A percentile compares a stretch with the other conserved stretches of the same genome.
Evolutionary conservation across 1,140 invertebrate genomes (phyloP).

Genomic region (Drosophila auraria): DNA sequence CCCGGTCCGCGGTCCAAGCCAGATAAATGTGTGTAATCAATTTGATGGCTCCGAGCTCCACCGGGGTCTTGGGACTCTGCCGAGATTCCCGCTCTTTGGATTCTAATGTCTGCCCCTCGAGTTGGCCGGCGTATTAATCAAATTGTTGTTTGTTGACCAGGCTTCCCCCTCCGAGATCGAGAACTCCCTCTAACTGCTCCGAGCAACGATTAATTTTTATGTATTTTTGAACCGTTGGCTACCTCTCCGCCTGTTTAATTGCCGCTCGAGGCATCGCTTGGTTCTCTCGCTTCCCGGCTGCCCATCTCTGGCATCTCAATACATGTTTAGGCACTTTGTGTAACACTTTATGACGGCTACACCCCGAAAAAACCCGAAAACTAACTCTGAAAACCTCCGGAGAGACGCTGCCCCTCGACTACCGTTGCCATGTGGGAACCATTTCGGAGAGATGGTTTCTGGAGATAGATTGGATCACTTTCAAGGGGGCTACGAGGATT

Average conservation of each 20-base stretch:
- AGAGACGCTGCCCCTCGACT: slow-evolving; percentile 39
- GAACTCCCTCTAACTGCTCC: slow-evolving; percentile 4
- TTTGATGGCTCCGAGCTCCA: slow-evolving; percentile 74
- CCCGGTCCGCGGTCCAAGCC: slow-evolving; percentile 15
- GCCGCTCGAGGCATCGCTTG: slow-evolving; percentile 51
- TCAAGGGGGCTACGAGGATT: slow-evolving; percentile 21
- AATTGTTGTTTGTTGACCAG: slow-evolving; percentile 62
- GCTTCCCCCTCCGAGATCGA: not conserved
- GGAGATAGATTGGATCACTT: slow-evolving; percentile 44
- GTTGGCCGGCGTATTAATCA: slow-evolving; percentile 72
- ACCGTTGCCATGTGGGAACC: slow-evolving; percentile 69
- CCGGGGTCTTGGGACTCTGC: slow-evolving; percentile 24
- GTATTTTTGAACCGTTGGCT: slow-evolving; percentile 55
- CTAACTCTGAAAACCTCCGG: not conserved
- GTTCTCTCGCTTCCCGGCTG: not conserved
- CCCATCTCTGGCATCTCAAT: slow-evolving; percentile 71
- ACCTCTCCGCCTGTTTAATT: slow-evolving; percentile 68
- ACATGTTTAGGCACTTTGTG: slow-evolving; percentile 82
- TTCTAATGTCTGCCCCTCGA: slow-evolving; percentile 41
- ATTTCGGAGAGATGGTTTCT: slow-evolving; percentile 37
- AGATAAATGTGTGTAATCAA: slow-evolving; percentile 82
- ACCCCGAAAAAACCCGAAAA: slow-evolving; percentile 43
- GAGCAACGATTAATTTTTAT: slow-evolving; percentile 74
- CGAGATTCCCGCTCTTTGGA: slow-evolving; percentile 41
- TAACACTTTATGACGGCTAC: slow-evolving; percentile 79